Evolutionary conservation across 2,797 vertebrate species (phyloP).

Genomic region (Platyrinchus mystaceus): DNA sequence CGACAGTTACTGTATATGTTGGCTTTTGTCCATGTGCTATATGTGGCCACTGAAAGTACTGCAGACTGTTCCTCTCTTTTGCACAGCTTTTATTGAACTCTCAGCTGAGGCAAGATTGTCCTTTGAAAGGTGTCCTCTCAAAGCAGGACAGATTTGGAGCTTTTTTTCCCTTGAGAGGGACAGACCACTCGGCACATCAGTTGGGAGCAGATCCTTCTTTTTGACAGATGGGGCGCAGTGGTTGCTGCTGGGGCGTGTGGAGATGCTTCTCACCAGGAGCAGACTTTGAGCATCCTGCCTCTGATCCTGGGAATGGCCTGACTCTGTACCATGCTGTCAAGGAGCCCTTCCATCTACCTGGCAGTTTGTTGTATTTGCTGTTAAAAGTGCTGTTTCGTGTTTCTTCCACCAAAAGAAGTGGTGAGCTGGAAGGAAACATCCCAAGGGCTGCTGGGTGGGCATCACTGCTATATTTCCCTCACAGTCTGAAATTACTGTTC

Average conservation of each 20-base stretch:
- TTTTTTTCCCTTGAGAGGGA: neutral
- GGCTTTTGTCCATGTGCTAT: conserved; percentile 16
- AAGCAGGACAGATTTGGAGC: neutral
- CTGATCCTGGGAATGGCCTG: neutral
- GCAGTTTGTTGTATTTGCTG: neutral
- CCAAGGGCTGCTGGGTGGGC: neutral
- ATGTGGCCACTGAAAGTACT: neutral
- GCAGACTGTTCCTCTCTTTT: neutral
- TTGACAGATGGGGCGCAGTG: neutral
- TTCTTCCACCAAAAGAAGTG: neutral
- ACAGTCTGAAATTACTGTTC: neutral
- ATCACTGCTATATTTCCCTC: neutral
- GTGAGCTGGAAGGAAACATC: neutral
- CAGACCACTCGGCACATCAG: neutral
- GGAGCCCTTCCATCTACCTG: neutral
- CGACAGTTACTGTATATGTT: neutral
- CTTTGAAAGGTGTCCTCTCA: neutral
- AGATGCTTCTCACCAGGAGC: neutral
- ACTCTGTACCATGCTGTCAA: neutral
- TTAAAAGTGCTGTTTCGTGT: neutral
- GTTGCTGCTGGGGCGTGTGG: neutral
- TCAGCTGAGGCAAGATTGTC: neutral
- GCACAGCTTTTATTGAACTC: neutral
- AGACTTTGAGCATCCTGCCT: neutral
- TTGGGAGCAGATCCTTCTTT: neutral